These are phyloP conservation scores for Cottoperca gobio DNA, from an alignment of 2,797 vertebrate species.

Conservation along the genomic window DNA sequence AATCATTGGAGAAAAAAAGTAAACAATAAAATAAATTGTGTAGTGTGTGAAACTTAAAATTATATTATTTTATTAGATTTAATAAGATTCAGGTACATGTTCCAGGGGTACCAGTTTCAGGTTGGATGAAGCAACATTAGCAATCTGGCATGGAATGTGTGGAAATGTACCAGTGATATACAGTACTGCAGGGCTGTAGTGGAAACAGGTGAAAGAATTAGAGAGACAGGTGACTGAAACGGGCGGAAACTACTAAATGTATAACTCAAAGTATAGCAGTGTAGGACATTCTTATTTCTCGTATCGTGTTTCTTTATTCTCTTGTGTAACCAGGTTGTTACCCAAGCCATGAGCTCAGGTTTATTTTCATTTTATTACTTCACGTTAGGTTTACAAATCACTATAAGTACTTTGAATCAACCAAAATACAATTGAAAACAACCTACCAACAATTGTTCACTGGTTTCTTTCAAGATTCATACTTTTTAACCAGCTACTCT, in stretches of 20 bases:
- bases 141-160: too few species aligned
- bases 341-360: neutral
- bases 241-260: neutral
- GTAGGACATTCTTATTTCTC: neutral
- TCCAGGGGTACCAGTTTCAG: too few species aligned
- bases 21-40: neutral
- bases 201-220: neutral
- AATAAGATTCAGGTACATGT: neutral
- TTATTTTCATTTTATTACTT: neutral
- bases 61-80: neutral
- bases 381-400: neutral
- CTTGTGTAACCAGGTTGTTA: neutral
- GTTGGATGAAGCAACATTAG: too few species aligned
- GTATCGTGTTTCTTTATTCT: neutral
- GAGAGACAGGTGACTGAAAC: neutral
- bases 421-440: neutral
- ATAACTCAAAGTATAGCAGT: neutral
- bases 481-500: neutral
- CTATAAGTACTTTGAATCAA: neutral
- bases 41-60: neutral
- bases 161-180: too few species aligned
- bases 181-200: too few species aligned
- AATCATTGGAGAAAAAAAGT: neutral
- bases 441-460: neutral
- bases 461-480: neutral